Percentiles rank a stretch among this genome's conserved stretches.
These are phyloP conservation scores for Papilio aristodemus DNA, from an alignment of 1,140 invertebrate genomes.

Conservation along the genomic window DNA sequence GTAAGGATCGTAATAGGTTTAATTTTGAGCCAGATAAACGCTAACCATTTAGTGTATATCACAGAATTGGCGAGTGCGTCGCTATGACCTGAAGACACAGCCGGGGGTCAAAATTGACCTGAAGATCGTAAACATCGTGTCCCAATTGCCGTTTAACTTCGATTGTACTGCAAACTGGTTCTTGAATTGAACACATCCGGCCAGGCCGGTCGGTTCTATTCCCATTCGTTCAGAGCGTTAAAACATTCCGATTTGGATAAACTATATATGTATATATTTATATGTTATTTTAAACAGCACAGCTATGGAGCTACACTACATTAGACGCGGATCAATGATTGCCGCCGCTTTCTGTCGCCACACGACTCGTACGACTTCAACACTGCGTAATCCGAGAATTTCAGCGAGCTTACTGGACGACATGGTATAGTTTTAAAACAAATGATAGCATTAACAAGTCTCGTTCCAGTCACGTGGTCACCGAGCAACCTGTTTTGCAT, in stretches of 20 bases:
- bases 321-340: neutral
- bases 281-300: too few species aligned
- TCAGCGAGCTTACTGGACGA: neutral
- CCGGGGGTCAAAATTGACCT: neutral
- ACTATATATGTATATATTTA: too few species aligned
- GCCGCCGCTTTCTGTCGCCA: too few species aligned
- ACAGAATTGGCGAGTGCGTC: neutral
- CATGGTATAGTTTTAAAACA: neutral
- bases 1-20: too few species aligned
- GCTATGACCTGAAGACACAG: neutral
- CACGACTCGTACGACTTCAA: neutral
- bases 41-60: too few species aligned
- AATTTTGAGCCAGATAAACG: too few species aligned
- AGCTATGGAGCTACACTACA: too few species aligned
- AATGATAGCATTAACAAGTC: neutral
- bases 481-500: neutral
- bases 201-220: neutral
- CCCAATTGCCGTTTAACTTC: conserved; percentile 15
- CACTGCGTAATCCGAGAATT: neutral
- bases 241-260: too few species aligned
- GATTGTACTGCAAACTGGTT: conserved; percentile 13
- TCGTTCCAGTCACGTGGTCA: neutral
- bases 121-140: conserved; percentile 1
- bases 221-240: neutral
- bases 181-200: conserved; percentile 11